Percentiles rank a stretch among this genome's conserved stretches.
Evolutionary conservation across 1,140 invertebrate genomes (phyloP).

Genomic region (Cardiocondyla obscurior): DNA sequence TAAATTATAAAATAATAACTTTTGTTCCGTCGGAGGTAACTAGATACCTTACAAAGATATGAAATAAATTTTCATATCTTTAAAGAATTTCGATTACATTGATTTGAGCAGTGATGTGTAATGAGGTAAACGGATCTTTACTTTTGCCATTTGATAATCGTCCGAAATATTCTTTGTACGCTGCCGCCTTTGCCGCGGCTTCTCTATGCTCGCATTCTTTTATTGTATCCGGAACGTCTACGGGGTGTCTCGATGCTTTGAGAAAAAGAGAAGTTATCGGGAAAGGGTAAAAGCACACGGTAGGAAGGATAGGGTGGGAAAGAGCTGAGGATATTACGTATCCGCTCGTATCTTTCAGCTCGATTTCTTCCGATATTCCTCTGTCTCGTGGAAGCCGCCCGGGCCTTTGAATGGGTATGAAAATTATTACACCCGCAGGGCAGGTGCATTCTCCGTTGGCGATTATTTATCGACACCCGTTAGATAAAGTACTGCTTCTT

Average conservation of each 20-base stretch:
- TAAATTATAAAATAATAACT: not conserved
- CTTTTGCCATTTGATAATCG: constrained; percentile 49
- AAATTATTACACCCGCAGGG: constrained; percentile 69
- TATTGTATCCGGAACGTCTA: constrained; percentile 18
- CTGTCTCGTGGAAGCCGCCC: constrained; percentile 65
- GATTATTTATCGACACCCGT: constrained; percentile 72
- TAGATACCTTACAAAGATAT: not conserved
- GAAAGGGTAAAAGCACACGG: constrained; percentile 37
- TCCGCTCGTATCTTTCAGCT: constrained; percentile 71
- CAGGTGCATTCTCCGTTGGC: constrained; percentile 38
- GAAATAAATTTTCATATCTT: not conserved
- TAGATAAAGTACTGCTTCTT: constrained; percentile 61
- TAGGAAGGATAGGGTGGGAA: constrained; percentile 1
- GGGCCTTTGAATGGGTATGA: constrained; percentile 66
- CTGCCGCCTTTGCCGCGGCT: constrained; percentile 17
- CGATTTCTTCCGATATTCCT: constrained; percentile 74
- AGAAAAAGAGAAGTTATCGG: constrained; percentile 22
- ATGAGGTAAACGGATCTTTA: constrained; percentile 38
- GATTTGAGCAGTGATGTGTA: constrained; percentile 8
- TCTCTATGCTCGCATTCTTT: constrained; percentile 23
- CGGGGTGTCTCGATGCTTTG: constrained; percentile 31
- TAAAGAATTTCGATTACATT: constrained; percentile 2
- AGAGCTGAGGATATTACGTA: constrained; percentile 63
- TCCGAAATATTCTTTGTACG: constrained; percentile 31
- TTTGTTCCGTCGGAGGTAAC: not conserved